Conservation (phyloP, 2,888 invertebrate species). For the Timandra comae region DNA sequence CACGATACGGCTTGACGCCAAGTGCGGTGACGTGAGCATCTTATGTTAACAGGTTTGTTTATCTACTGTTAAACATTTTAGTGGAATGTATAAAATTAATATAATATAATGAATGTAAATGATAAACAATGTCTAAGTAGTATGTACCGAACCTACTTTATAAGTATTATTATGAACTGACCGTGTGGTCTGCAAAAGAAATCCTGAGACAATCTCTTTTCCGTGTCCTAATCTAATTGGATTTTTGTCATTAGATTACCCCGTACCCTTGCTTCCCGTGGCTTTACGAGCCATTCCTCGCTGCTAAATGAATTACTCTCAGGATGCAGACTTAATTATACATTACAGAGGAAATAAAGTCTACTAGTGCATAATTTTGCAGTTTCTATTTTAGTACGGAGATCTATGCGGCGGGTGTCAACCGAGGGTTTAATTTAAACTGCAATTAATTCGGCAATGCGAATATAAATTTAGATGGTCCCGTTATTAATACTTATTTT, state of each 20-base stretch:
- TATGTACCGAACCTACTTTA: too few species aligned
- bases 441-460: conserved; percentile 20
- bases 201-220: conserved; percentile 12
- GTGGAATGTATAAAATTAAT: too few species aligned
- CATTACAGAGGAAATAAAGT: conserved; percentile 16
- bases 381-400: conserved; percentile 19
- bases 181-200: conserved; percentile 9
- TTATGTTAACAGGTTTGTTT: too few species aligned
- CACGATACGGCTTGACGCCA: conserved; percentile 11
- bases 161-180: too few species aligned
- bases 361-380: conserved; percentile 20
- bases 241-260: conserved; percentile 28
- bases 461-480: not conserved
- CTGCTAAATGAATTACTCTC: conserved; percentile 23
- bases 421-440: conserved; percentile 25
- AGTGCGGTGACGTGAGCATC: too few species aligned
- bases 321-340: conserved; percentile 25
- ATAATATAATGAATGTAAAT: too few species aligned
- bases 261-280: conserved; percentile 16
- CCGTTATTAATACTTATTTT: not conserved
- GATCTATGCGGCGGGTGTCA: conserved; percentile 21
- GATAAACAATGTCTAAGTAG: too few species aligned
- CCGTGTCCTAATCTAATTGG: conserved; percentile 19
- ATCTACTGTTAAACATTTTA: too few species aligned
- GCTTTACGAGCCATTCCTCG: conserved; percentile 17